Base-by-base conservation (phyloP, 1,140 invertebrate species). In the Stratiolaelaps scimitus region DNA sequence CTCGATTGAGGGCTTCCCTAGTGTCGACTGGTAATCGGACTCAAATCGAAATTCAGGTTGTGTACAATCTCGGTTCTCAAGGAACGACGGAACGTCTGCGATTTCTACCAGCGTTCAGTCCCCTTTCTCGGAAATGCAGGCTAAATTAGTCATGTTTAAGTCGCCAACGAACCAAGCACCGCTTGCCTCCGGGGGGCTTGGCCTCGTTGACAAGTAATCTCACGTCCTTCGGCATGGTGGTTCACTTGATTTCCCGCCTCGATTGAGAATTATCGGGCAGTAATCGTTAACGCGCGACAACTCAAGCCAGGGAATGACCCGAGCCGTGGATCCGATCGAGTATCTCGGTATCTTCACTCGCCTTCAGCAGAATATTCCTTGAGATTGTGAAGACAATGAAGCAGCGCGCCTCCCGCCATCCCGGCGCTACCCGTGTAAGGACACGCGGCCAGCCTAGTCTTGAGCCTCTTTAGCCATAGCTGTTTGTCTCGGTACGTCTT, bases 401-500 rank as follows among this genome's bases (percentile, higher is more conserved):
- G 53, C 15, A 60, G 26, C 53, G 53, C 53, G 26, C 53, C 53
- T 17, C 53, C 53, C 1, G 23, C 53, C 34, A 60, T 60, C 17
- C 34, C 15, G 13, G 53, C 20, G 13, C 34, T 34, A 26, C 53
- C 53, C 23, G 53, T 29, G 20, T 60, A 60, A 15, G 53, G 53
- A 60, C 53, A 60, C 6, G 26, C 26, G 2, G 26, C 53, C 13
- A 60, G 23, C 26, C 53, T 15, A 2, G 20, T 26, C 20, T 34
- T 15, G 4, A 60, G 20, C 26, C 53, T 60, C 53, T 60, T 60
- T 1, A 60, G 53, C 53, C 53, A 60, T 26, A 19, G 53, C 26
- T 60, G 53, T 26, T 60, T 60, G 26, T 60, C 53, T 1, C 53
- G 53, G 53, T 29, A 60, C 1, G 53, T 60, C 34, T 60, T 60